Conservation (phyloP, 1,140 invertebrate genomes). For the Rhizoglyphus robini region DNA sequence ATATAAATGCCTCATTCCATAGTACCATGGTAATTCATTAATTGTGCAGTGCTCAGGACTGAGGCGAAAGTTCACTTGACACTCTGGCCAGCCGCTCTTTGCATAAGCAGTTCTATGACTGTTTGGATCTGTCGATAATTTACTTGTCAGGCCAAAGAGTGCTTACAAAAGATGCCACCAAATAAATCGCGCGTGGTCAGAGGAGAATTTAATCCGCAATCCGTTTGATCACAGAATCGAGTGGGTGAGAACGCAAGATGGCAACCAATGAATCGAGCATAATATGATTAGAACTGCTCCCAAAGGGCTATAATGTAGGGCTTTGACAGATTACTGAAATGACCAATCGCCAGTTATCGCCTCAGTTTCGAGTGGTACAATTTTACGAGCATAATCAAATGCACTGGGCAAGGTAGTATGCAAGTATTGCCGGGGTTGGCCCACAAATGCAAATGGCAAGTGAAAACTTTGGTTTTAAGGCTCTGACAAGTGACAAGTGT, state of each 20-base stretch:
- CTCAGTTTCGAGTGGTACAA: background rate
- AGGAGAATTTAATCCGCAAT: no score
- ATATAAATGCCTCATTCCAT: background rate
- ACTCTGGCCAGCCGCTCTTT: background rate
- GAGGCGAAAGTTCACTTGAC: no score
- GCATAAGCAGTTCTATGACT: background rate
- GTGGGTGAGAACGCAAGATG: background rate
- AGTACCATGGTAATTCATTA: no score
- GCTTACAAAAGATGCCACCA: background rate
- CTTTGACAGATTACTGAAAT: background rate
- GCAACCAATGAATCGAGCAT: background rate
- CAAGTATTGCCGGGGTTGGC: background rate
- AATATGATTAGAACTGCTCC: background rate
- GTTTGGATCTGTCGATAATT: background rate
- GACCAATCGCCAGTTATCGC: background rate
- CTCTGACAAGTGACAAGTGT: background rate
- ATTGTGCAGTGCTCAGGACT: no score
- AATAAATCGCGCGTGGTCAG: no score
- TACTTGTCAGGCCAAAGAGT: background rate
- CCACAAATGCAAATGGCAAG: background rate
- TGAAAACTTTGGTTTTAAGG: conserved; percentile 9
- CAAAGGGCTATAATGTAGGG: background rate
- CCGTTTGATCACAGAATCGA: no score
- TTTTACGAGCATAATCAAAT: background rate
- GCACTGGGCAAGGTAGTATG: background rate